Base-by-base conservation (phyloP, 2,797 vertebrate species). In the Neosalanx taihuensis region DNA sequence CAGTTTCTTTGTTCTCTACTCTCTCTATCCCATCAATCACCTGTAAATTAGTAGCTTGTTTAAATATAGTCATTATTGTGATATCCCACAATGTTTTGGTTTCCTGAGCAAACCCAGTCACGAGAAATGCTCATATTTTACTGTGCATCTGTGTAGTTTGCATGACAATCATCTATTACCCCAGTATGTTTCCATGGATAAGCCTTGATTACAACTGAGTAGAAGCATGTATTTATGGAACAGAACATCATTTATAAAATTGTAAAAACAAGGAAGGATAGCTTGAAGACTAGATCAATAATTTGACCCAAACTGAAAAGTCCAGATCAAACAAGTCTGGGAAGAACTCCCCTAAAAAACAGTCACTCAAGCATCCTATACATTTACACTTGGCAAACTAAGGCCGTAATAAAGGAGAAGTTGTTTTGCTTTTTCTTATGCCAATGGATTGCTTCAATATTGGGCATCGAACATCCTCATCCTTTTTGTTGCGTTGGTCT, bases 71-170 rank as follows among this genome's bases (percentile, higher is more conserved):
- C 67, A 26, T 17, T 41, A 63, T 72, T 76, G 26, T 71, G 62
- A 67, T 78, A 46, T 64, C 62, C 46, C 31, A 64, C 49, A 61
- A 73, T 23, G 61, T 37, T 68, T 72, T 72, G 58, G 56, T 74
- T 77, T 61, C 30, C 62, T 62, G 41, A 17, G 26, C 23, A 33
- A 66, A 74, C 15, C 29, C 56, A 35, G 68, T 65, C 75, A 78
- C 77, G 80, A 83, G 76, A 80, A 74, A 15, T 31, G 49, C 51
- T 80, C 13, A 69, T 85, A 81, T 79, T 57, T 75, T 69, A 51
- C 73, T 60, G 64, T 71, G 63, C 63, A 65, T 33, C 66, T n/a
- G 33, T 65, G 62, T 69, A 56, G 61, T 79, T 81, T 84, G 73
- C 80, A 74, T 78, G 76, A 83, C 81, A 77, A 65, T 66, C 41